Evolutionary conservation across 2,113 vertebrate genomes (phyloP), one percentile per base, ranked within the genome.

Genomic region (Ptyas mucosa): DNA sequence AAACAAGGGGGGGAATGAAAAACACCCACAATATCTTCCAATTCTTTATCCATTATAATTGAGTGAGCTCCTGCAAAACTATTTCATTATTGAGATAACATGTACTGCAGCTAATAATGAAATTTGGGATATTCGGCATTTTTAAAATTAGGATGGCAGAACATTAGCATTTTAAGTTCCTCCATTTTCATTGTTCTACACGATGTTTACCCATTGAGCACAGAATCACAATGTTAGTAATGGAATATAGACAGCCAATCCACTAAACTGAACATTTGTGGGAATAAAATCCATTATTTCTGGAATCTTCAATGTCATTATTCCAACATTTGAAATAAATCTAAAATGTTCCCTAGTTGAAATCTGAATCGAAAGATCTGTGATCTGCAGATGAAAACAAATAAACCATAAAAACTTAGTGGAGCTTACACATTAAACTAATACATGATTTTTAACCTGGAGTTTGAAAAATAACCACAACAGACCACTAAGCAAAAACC

Each of bases 11-110:
- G 14, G 57, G 0, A 3, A 34, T 94, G 46, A 90, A 51, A 64
- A 93, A 90, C 81, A 85, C 94, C 85, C 87, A 85, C 89, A 81
- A 8, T 88, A 54, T 46, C 85, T 94, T 90, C 85, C 86, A 64
- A 26, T 43, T 75, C 2, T 87, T 23, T 21, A 0, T 52, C 26
- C 87, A 54, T 14, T 54, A 24, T 46, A n/a, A 90, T 91, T 90
- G 87, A 89, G 93, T 93, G 0, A 24, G 14, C 43, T 91, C 21
- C 55, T 26, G 3, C n/a, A 85, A 91, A 88, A 88, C 43, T 85
- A 49, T 86, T 53, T 39, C 75, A 86, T 81, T 43, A 91, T 46
- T 53, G 86, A 69, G 57, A n/a, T 61, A 14, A 23, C 8, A 26
- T 61, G 12, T 3, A 23, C 87, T 57, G 46, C 91, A 69, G 57